A percentile compares a stretch with the other conserved stretches of the same genome.
Evolutionary conservation across 1,140 invertebrate species (phyloP).

Genomic region (Ceratosolen solmsi): DNA sequence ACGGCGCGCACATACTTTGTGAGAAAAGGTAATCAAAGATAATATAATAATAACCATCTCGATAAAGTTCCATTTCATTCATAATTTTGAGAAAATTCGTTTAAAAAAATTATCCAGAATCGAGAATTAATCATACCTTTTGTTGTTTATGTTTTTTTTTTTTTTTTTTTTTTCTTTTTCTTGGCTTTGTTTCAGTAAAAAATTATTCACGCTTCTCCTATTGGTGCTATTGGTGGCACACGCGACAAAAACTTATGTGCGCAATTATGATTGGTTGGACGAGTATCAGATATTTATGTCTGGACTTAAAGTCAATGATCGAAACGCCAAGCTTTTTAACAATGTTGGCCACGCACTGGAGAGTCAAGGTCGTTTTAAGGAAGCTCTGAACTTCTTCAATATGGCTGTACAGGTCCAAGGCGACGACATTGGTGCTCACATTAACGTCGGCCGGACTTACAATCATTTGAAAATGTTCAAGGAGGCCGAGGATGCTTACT

Average conservation of each 20-base stretch:
- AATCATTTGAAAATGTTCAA: conserved; percentile 93
- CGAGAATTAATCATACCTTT: neutral
- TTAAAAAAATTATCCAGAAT: too few relatives aligned
- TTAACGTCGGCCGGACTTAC: conserved; percentile 96
- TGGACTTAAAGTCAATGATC: conserved; percentile 90
- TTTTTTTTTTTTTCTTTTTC: neutral
- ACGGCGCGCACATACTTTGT: conserved; percentile 78
- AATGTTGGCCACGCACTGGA: conserved; percentile 97
- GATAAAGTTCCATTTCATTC: too few relatives aligned
- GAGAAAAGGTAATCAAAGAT: conserved; percentile 71
- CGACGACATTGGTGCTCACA: conserved; percentile 96
- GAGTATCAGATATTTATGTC: conserved; percentile 96
- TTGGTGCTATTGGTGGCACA: conserved; percentile 83
- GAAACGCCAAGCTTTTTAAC: conserved; percentile 97
- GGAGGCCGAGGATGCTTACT: conserved; percentile 93
- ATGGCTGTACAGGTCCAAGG: conserved; percentile 94
- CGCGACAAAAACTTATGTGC: conserved; percentile 85
- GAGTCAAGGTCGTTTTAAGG: conserved; percentile 85
- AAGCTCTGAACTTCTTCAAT: conserved; percentile 93
- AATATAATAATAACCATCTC: too few relatives aligned
- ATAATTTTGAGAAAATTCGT: too few relatives aligned
- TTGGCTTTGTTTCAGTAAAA: conserved; percentile 69
- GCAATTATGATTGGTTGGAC: conserved; percentile 93
- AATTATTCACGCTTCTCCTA: conserved; percentile 77
- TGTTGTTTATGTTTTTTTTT: too few relatives aligned